Evolutionary conservation across 2,888 invertebrate species (phyloP), one percentile per base, ranked within the genome.

Genomic region (Leucozona laternaria): DNA sequence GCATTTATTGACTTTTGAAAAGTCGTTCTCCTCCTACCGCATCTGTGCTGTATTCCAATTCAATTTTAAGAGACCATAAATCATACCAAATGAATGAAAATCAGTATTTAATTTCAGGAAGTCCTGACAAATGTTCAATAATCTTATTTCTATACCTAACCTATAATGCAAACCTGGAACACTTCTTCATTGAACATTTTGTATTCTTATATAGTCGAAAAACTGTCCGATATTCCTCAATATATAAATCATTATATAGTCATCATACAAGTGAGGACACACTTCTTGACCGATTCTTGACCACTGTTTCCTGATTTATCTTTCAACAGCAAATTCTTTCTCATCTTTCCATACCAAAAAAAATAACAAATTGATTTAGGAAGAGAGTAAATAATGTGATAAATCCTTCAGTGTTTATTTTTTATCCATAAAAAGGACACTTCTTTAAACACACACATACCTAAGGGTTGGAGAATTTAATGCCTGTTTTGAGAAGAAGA

Each of bases 241-340:
- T 34, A 34, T 34, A 66, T 75, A 40, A 22, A 20, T 73, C 17
- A 40, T 57, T 62, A 83, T 75, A 57, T 75, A 64, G 70, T 50
- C 79, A 72, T 76, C 64, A 71, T 71, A 64, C 34, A 84, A 79
- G 28, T 66, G 57, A 25, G 58, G 31, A 73, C 57, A 64, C 62
- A 79, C 57, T 58, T 55, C 40, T 70, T 48, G 64, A 64, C 64
- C 62, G 43, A 57, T 7, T 43, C 40, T 40, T 55, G 37, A 60
- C 75, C 17, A 48, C 50, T 20, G 75, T 50, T 71, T 76, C 66
- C 79, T 76, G 84, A 84, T 84, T 84, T 84, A 84, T 79, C 37
- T 45, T 37, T 37, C 43, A 31, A 34, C 45, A 71, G 45, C 20
- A 79, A 57, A 58, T 71, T 62, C 11, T 43, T 20, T 20, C 20